A percentile compares a stretch with the other conserved stretches of the same genome.
Evolutionary conservation across 2,113 vertebrate species (phyloP).

Genomic region (Heteronetta atricapilla): DNA sequence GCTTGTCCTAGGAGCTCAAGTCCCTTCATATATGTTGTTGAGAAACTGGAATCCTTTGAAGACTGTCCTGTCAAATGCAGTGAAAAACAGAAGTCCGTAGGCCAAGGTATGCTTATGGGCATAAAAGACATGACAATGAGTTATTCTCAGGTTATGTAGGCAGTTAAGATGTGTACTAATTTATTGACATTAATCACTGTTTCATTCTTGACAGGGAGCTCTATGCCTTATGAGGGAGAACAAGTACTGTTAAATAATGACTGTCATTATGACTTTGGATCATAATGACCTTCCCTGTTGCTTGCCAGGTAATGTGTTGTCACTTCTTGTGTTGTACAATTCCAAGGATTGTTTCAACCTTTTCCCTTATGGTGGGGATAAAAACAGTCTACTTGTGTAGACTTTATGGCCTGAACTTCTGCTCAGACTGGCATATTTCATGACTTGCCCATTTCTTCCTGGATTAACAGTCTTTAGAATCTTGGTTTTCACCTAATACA

Average conservation of each 20-base stretch:
- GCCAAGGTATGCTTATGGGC: not conserved
- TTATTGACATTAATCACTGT: not conserved
- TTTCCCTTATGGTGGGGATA: not conserved
- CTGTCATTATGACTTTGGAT: not conserved
- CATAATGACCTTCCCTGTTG: not conserved
- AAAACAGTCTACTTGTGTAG: not conserved
- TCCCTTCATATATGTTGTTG: not conserved
- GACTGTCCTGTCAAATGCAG: not conserved
- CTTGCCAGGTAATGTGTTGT: not conserved
- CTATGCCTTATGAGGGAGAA: not conserved
- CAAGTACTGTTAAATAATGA: fast-evolving
- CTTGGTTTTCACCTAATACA: not conserved
- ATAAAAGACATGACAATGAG: not conserved
- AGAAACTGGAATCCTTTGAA: not conserved
- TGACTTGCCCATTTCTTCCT: not conserved
- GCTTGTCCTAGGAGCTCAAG: not conserved
- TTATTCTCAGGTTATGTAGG: not conserved
- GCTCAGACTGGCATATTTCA: not conserved
- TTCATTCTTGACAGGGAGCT: not conserved
- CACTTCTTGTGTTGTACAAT: not conserved
- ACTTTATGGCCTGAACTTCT: not conserved
- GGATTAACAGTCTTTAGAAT: not conserved
- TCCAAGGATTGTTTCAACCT: not conserved
- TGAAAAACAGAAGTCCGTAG: not conserved
- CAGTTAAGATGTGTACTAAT: not conserved